These are phyloP conservation scores for Teinopalpus imperialis DNA, from an alignment of 2,888 invertebrate genomes.

Conservation along the genomic window DNA sequence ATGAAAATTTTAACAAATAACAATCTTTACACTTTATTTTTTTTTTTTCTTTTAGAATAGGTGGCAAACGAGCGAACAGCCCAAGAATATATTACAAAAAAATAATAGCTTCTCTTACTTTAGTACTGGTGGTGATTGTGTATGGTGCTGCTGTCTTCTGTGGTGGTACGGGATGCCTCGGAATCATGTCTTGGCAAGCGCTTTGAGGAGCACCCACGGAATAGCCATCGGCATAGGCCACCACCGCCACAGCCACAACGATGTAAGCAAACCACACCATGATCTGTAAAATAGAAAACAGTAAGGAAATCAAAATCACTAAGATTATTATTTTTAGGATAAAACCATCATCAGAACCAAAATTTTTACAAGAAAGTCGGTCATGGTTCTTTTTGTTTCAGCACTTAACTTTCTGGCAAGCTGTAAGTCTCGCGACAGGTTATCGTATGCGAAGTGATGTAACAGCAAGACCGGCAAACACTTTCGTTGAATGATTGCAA, in stretches of 20 bases:
- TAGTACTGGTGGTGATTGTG: slow-evolving; percentile 68
- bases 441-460: slow-evolving; percentile 51
- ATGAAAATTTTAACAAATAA: no score
- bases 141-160: slow-evolving; percentile 83
- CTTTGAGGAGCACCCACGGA: slow-evolving; percentile 84
- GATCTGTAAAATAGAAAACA: no score
- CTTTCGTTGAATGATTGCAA: slow-evolving; percentile 30
- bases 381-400: slow-evolving; percentile 67
- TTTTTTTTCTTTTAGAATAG: no score
- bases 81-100: no score
- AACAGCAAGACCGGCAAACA: slow-evolving; percentile 47
- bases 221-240: slow-evolving; percentile 67
- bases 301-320: no score
- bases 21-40: no score
- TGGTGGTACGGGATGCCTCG: slow-evolving; percentile 83
- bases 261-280: slow-evolving; percentile 52
- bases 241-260: slow-evolving; percentile 46
- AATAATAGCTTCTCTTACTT: slow-evolving; percentile 42
- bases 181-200: slow-evolving; percentile 85
- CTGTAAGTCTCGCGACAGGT: slow-evolving; percentile 55
- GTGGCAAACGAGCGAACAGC: no score
- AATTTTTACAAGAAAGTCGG: slow-evolving; percentile 48
- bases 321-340: no score
- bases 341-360: no score
- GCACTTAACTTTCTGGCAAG: slow-evolving; percentile 52